Percentiles rank a stretch among this genome's conserved stretches.
These are phyloP conservation scores for Virgularia gustaviana DNA, from an alignment of 92 coral and sea anemone genomes.

Conservation along the genomic window DNA sequence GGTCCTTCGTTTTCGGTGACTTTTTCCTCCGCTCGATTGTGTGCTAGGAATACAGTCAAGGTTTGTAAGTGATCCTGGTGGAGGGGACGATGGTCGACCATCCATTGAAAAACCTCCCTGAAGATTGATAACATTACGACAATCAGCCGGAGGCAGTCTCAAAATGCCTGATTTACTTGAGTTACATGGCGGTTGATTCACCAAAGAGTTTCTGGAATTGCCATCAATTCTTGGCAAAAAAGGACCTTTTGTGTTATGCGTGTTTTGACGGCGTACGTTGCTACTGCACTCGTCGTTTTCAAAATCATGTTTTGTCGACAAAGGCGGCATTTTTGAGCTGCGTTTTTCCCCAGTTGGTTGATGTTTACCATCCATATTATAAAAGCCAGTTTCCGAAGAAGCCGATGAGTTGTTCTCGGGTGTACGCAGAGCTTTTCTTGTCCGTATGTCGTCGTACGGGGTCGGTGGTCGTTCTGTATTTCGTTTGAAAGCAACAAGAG, in stretches of 20 bases:
- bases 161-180: slow-evolving; percentile 9
- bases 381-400: slow-evolving; percentile 16
- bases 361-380: slow-evolving; percentile 34
- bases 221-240: slow-evolving; percentile 80
- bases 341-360: too few species aligned
- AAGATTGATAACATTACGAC: slow-evolving; percentile 17
- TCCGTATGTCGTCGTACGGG: slow-evolving; percentile 31
- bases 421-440: slow-evolving; percentile 7
- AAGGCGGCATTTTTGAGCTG: slow-evolving; percentile 32
- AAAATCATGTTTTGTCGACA: not conserved
- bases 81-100: slow-evolving; percentile 10
- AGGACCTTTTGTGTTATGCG: slow-evolving; percentile 44
- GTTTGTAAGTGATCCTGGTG: slow-evolving; percentile 16
- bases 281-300: not conserved
- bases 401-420: slow-evolving; percentile 17
- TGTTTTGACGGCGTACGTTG: not conserved
- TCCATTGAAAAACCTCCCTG: slow-evolving; percentile 21
- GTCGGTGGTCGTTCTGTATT: slow-evolving; percentile 34
- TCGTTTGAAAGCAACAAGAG: slow-evolving; percentile 26
- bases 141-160: slow-evolving; percentile 23
- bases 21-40: not conserved
- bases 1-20: slow-evolving; percentile 13
- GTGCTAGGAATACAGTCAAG: too few species aligned
- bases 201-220: slow-evolving; percentile 34
- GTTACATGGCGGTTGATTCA: slow-evolving; percentile 22